Base-by-base conservation (phyloP, 1,140 invertebrate genomes). In the Trypoxylus dichotomus region DNA sequence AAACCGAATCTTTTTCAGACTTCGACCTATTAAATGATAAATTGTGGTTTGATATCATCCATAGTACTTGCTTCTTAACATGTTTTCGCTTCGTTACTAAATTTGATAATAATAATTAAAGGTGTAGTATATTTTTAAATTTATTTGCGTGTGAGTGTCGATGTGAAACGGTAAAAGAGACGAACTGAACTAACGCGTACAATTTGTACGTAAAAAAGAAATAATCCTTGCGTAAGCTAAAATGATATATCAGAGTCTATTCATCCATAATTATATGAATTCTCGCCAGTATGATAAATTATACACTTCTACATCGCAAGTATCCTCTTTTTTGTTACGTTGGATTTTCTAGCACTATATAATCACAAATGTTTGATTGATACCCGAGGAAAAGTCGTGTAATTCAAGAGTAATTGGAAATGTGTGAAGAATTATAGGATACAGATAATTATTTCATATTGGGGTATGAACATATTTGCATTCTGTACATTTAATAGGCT, bases 161-260 rank as follows among this genome's bases (percentile, higher is more conserved):
- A 54, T 54, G 47, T 19, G n/a, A 19, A 0, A 54, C 7, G 19
- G 19, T n/a, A 54, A 54, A 15, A n/a, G 19, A n/a, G 19, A 6
- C 47, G n/a, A n/a, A 19, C 19, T n/a, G 5, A 19, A n/a, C 47
- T 19, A 19, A 54, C 47, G 5, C 47, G 19, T 54, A 54, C n/a
- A 15, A 54, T 54, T 2, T 54, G 47, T n/a, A 54, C 47, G 19
- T 54, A 54, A 19, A 7, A 8, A 43, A n/a, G 47, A 54, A 54
- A n/a, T 54, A 54, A 54, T 54, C 19, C 47, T 54, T 54, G 47
- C 47, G 47, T 54, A 54, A 54, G 47, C 13, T 19, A 54, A 54
- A 54, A 54, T 54, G 47, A 54, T 54, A 54, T 54, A 54, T 54
- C 47, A n/a, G 47, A 54, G 47, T 54, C 47, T 54, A n/a, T n/a